A percentile compares a stretch with the other conserved stretches of the same genome.
Conservation (phyloP, 2,888 invertebrate genomes). For the Nematopogon swammerdamellus region DNA sequence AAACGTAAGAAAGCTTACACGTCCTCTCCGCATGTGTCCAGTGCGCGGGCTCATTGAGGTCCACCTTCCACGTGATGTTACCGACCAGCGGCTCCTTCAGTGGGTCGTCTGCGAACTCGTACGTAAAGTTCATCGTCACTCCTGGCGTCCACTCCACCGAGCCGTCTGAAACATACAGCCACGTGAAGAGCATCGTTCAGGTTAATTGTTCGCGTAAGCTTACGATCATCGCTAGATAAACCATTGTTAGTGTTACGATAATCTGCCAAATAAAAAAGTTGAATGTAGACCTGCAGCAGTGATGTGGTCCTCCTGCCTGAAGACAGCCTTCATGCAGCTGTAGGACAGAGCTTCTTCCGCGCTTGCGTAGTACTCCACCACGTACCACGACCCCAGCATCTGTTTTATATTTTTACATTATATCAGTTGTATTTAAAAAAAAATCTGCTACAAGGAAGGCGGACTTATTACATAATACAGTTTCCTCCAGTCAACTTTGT, state of each 20-base stretch:
- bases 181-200: not conserved
- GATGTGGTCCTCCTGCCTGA: slow-evolving; percentile 52
- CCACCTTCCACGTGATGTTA: slow-evolving; percentile 84
- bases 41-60: slow-evolving; percentile 70
- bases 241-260: not conserved
- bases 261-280: no score
- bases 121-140: slow-evolving; percentile 87
- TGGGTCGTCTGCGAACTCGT: slow-evolving; percentile 82
- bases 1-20: no score
- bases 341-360: slow-evolving; percentile 83
- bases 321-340: slow-evolving; percentile 79
- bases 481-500: no score
- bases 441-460: no score
- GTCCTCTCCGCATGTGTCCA: slow-evolving; percentile 85
- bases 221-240: not conserved
- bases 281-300: slow-evolving; percentile 34
- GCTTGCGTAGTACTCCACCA: slow-evolving; percentile 86
- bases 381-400: slow-evolving; percentile 82
- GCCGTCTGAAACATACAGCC: slow-evolving; percentile 31
- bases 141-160: slow-evolving; percentile 51
- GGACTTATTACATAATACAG: no score
- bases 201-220: not conserved
- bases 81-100: slow-evolving; percentile 74
- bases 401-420: no score
- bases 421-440: no score